Evolutionary conservation across 2,888 invertebrate species (phyloP).

Genomic region (Ceramica pisi): DNA sequence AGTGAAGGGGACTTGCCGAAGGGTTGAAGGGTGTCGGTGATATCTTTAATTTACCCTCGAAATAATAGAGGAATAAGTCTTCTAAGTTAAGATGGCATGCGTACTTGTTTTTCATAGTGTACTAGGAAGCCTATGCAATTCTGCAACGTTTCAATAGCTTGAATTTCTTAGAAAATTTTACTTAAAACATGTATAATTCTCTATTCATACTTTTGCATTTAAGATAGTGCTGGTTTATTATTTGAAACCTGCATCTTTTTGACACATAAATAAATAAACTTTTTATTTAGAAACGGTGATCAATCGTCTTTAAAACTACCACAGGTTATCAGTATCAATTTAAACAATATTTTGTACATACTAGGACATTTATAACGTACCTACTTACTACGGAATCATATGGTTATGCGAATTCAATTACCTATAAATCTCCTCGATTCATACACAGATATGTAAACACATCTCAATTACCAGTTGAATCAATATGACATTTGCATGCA

Average conservation of each 20-base stretch:
- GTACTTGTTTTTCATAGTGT: not conserved
- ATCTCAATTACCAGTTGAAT: slow-evolving; percentile 66
- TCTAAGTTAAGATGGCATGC: not conserved
- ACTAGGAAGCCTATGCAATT: not conserved
- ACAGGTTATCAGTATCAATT: no score
- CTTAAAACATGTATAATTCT: not conserved
- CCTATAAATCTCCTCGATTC: slow-evolving; percentile 25
- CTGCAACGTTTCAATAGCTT: not conserved
- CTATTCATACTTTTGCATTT: no score
- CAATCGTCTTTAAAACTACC: no score
- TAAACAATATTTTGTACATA: no score
- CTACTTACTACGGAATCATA: slow-evolving; percentile 4
- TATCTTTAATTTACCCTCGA: slow-evolving; percentile 39
- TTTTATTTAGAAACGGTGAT: no score
- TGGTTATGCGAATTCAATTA: slow-evolving; percentile 36
- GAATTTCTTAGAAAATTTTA: not conserved
- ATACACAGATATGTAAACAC: slow-evolving; percentile 52
- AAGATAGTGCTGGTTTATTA: no score
- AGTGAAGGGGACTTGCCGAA: slow-evolving; percentile 45
- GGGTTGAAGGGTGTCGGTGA: slow-evolving; percentile 49
- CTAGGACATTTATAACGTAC: not conserved
- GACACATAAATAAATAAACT: no score
- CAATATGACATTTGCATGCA: slow-evolving; percentile 71
- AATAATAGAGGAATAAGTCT: slow-evolving; percentile 37
- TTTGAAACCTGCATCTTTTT: no score